A percentile compares a stretch with the other conserved stretches of the same genome.
These are phyloP conservation scores for Itoplectis maculator DNA, from an alignment of 2,888 invertebrate species.

Conservation along the genomic window DNA sequence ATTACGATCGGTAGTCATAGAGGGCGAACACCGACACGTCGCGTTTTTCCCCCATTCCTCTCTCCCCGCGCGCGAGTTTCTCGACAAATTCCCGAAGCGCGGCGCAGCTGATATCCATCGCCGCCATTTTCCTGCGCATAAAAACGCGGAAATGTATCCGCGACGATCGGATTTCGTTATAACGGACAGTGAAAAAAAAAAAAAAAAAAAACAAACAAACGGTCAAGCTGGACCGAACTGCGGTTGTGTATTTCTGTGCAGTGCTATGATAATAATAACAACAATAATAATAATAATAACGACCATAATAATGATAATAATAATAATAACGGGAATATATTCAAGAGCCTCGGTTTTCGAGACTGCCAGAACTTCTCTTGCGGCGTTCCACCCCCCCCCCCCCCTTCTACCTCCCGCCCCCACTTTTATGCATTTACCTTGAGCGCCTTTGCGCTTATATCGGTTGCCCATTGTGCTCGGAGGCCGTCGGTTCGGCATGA, in stretches of 20 bases:
- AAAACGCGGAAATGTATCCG: neutral
- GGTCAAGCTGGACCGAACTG: neutral
- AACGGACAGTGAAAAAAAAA: too few relatives aligned
- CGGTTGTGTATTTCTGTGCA: neutral
- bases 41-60: neutral
- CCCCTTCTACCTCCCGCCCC: neutral
- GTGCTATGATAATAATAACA: neutral
- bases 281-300: too few relatives aligned
- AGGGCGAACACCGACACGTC: neutral
- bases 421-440: conserved; percentile 30
- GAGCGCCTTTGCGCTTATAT: conserved; percentile 20
- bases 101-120: neutral
- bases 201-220: neutral
- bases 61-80: neutral
- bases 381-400: neutral
- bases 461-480: conserved; percentile 42
- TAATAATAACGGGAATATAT: neutral
- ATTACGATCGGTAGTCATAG: neutral
- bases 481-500: conserved; percentile 40
- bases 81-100: conserved; percentile 1
- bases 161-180: neutral
- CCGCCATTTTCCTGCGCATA: neutral
- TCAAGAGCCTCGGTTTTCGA: conserved; percentile 21
- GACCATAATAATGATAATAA: neutral
- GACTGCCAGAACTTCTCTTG: conserved; percentile 24